Base-by-base conservation (phyloP, 2,888 invertebrate species). In the Pseudolycoriella hygida region DNA sequence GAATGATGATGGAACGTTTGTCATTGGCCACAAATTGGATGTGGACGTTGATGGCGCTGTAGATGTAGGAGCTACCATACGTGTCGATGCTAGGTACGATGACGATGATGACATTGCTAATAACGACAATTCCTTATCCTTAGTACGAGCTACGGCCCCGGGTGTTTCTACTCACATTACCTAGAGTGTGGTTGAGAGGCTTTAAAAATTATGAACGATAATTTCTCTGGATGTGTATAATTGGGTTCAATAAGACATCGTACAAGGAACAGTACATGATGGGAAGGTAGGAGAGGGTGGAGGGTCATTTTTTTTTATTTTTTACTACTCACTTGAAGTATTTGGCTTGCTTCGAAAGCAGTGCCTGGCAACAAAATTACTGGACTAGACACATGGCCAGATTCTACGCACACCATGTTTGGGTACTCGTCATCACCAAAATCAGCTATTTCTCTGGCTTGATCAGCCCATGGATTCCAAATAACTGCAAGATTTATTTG, bases 401-500 rank as follows among this genome's bases (percentile, higher is more conserved):
- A 83, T 68, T 94, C 94, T 50, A 96, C 88, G 66, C 94, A 96
- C 54, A 94, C 75, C 93, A 96, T 93, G 64, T 87, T 88, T 10
- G 87, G 88, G 67, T 88, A 94, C 67, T 94, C 93, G 58, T 92
- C 90, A 66, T 93, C 90, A n/a, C 90, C 93, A 63, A 94, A 90
- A 67, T 94, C 94, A 2, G 79, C 73, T 69, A 93, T 87, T 61
- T 88, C 88, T 56, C 87, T 82, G 19, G 93, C 92, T 63, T 84
- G 85, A 56, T 92, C 90, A 52, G 80, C 70, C 94, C 94, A 94
- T 0, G 94, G 94, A 71, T 94, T 94, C 94, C 94, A 96, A 52
- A 94, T 77, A 52, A 94, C 94, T 69, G 60, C 25, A 56, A 56
- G 38, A 40, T 40, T 17, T 40, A 5, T 18, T 12, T 10, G n/a